phyloP scores from a whole-genome alignment of 2,888 invertebrate species.

The Mycogona germanica region DNA sequence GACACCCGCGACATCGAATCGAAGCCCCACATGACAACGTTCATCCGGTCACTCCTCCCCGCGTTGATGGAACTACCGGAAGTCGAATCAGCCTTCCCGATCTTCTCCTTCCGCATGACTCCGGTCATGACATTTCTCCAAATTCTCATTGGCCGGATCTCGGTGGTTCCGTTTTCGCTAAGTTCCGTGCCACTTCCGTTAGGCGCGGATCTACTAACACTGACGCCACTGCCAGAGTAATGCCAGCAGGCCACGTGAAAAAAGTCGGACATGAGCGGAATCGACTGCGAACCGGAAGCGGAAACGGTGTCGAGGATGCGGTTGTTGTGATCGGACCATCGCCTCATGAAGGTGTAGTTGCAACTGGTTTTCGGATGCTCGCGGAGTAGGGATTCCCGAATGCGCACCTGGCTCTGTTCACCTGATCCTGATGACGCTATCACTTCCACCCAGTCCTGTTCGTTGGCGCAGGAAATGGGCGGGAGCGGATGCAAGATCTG shows the following conservation, averaged over 20 bases:
- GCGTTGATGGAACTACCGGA: slow-evolving; percentile 29
- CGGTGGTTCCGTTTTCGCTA: not conserved
- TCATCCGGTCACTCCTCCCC: slow-evolving; percentile 46
- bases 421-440: too few relatives aligned
- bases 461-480: too few relatives aligned
- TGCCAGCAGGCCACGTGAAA: slow-evolving; percentile 5
- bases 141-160: too few relatives aligned
- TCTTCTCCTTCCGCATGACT: slow-evolving; percentile 40
- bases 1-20: slow-evolving; percentile 78
- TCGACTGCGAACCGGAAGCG: not conserved
- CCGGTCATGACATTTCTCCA: slow-evolving; percentile 58
- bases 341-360: slow-evolving; percentile 4
- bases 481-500: too few relatives aligned
- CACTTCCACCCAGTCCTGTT: too few relatives aligned
- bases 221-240: too few relatives aligned
- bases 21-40: slow-evolving; percentile 73
- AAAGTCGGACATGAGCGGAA: slow-evolving; percentile 7
- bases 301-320: not conserved
- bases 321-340: not conserved
- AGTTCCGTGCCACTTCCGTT: too few relatives aligned
- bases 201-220: too few relatives aligned
- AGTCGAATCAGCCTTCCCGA: slow-evolving; percentile 31
- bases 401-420: too few relatives aligned
- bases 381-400: too few relatives aligned
- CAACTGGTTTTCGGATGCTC: not conserved